A percentile compares a stretch with the other conserved stretches of the same genome.
Evolutionary conservation across 2,113 vertebrate genomes (phyloP).

Genomic region (Macrotus californicus): DNA sequence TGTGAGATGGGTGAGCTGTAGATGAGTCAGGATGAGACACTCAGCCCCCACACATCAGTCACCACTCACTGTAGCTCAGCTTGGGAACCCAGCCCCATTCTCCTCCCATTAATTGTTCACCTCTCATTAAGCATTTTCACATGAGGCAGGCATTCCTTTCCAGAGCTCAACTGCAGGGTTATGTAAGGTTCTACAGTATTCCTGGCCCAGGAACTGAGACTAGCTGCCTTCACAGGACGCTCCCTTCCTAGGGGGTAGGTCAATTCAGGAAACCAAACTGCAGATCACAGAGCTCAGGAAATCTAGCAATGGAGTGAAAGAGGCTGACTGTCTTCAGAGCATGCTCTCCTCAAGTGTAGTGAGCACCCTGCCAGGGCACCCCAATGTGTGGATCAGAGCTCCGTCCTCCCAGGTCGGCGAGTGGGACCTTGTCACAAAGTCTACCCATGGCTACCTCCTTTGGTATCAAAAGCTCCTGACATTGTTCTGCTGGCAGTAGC

Average conservation of each 20-base stretch:
- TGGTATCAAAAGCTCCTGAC: background rate
- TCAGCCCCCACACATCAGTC: background rate
- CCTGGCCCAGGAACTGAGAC: conserved; percentile 1
- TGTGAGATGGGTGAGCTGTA: background rate
- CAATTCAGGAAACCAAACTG: conserved; percentile 6
- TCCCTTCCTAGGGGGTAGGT: background rate
- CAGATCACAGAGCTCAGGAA: background rate
- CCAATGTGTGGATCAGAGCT: background rate
- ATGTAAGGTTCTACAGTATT: conserved; percentile 31
- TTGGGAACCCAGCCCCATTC: background rate
- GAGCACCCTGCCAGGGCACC: background rate
- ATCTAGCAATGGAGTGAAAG: background rate
- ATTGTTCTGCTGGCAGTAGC: background rate
- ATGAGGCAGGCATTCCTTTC: background rate
- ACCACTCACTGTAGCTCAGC: background rate
- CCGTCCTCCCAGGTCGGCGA: accelerated
- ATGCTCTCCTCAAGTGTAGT: background rate
- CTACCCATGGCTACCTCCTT: background rate
- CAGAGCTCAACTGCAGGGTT: conserved; percentile 28
- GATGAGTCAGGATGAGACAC: conserved; percentile 44
- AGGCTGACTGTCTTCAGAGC: background rate
- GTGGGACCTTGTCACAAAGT: background rate
- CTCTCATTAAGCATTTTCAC: conserved; percentile 8
- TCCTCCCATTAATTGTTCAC: background rate
- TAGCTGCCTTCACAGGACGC: conserved; percentile 16